A percentile compares a stretch with the other conserved stretches of the same genome.
Evolutionary conservation across 1,140 invertebrate species (phyloP).

Genomic region (Scaptodrosophila lebanonensis): DNA sequence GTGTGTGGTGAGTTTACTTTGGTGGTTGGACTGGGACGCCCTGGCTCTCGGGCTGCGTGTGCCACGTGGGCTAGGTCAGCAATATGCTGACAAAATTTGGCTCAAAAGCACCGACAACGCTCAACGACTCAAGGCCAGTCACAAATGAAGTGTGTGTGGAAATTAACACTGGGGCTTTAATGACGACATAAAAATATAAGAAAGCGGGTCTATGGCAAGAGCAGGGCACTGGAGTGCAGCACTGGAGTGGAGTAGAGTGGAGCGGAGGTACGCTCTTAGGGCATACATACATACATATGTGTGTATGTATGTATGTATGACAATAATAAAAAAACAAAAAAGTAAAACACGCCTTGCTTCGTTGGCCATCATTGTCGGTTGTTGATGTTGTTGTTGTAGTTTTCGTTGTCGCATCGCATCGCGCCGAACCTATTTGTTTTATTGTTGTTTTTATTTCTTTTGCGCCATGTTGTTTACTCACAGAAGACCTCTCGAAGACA

Average conservation of each 20-base stretch:
- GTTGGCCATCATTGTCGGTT: too few relatives aligned
- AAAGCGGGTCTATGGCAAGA: neutral
- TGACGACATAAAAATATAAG: constrained; percentile 33
- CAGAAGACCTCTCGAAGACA: neutral
- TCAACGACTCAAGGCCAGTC: too few relatives aligned
- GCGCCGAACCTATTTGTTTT: constrained; percentile 34
- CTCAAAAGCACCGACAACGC: constrained; percentile 1
- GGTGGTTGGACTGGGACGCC: too few relatives aligned
- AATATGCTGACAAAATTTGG: neutral
- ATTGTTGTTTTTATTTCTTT: constrained; percentile 13
- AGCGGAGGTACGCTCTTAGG: too few relatives aligned
- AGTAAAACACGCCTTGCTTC: constrained; percentile 59
- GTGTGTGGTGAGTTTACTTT: too few relatives aligned
- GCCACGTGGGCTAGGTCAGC: constrained; percentile 30
- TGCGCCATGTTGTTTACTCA: too few relatives aligned
- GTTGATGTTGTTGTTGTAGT: too few relatives aligned
- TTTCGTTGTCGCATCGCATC: neutral
- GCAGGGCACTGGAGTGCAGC: too few relatives aligned
- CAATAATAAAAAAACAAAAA: constrained; percentile 58
- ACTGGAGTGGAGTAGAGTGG: too few relatives aligned
- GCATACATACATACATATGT: too few relatives aligned
- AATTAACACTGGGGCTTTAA: constrained; percentile 34
- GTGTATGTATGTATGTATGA: too few relatives aligned
- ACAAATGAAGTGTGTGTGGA: constrained; percentile 36
- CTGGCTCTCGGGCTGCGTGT: too few relatives aligned